phyloP scores from a whole-genome alignment of 2,113 vertebrate genomes.

The Natator depressus region DNA sequence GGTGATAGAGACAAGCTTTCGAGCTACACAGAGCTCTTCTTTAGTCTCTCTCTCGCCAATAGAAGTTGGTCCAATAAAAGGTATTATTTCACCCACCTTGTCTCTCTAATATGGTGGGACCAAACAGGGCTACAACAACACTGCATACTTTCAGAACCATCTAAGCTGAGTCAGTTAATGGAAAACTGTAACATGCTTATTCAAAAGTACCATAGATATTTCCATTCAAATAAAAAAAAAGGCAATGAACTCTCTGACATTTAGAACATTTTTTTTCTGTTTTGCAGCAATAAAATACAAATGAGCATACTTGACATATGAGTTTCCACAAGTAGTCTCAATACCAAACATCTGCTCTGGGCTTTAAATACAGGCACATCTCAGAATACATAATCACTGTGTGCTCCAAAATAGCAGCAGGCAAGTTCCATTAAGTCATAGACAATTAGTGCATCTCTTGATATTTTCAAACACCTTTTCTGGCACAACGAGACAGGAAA shows the following conservation, averaged over 20 bases:
- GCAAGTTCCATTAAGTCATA: conserved; percentile 66
- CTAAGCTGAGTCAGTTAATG: neutral
- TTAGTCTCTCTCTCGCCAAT: neutral
- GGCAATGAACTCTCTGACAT: neutral
- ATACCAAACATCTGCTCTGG: conserved; percentile 53
- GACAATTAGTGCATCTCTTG: conserved; percentile 35
- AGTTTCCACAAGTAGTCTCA: conserved; percentile 40
- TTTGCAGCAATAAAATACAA: neutral
- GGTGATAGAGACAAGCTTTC: neutral
- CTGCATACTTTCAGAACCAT: neutral
- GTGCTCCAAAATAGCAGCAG: conserved; percentile 62
- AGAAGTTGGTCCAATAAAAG: neutral
- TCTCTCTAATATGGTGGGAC: neutral
- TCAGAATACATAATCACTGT: conserved; percentile 44
- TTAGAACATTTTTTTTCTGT: neutral
- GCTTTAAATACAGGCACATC: conserved; percentile 58
- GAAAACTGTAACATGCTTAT: neutral
- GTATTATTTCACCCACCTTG: neutral
- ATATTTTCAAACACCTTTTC: conserved; percentile 49
- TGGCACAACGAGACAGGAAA: conserved; percentile 43
- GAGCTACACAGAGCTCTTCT: neutral
- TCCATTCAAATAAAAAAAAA: neutral
- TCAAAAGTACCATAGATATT: neutral
- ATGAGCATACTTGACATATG: neutral
- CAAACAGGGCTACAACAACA: neutral